Evolutionary conservation across 2,888 invertebrate species (phyloP).

Genomic region (Thyatira batis): DNA sequence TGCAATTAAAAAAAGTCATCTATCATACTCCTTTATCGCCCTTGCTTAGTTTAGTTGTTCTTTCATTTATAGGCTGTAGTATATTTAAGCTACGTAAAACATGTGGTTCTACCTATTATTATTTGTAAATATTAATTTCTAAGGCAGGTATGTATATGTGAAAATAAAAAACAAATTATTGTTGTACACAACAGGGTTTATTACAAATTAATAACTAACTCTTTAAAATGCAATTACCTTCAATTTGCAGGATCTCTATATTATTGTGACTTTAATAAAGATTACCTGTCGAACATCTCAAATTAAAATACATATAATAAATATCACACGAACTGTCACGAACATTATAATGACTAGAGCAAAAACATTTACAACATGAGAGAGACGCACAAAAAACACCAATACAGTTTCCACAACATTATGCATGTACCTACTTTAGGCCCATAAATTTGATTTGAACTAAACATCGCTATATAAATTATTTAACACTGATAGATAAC

Average conservation of each 20-base stretch:
- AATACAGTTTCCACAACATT: constrained; percentile 1
- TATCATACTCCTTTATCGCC: too few relatives aligned
- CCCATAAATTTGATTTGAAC: not conserved
- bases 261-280: not conserved
- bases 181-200: not conserved
- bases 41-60: too few relatives aligned
- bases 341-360: not conserved
- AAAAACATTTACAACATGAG: not conserved
- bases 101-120: too few relatives aligned
- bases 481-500: not conserved
- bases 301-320: not conserved
- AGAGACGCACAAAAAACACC: not conserved
- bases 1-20: too few relatives aligned
- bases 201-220: not conserved
- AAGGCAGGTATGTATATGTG: not conserved
- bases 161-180: not conserved
- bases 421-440: constrained; percentile 5
- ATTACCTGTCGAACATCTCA: not conserved
- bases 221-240: not conserved
- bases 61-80: too few relatives aligned
- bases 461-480: not conserved
- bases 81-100: too few relatives aligned
- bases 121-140: too few relatives aligned
- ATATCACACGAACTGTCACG: not conserved
- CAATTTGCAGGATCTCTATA: not conserved